These are phyloP conservation scores for Diaprepes abbreviatus DNA, from an alignment of 2,888 invertebrate genomes.

Conservation along the genomic window DNA sequence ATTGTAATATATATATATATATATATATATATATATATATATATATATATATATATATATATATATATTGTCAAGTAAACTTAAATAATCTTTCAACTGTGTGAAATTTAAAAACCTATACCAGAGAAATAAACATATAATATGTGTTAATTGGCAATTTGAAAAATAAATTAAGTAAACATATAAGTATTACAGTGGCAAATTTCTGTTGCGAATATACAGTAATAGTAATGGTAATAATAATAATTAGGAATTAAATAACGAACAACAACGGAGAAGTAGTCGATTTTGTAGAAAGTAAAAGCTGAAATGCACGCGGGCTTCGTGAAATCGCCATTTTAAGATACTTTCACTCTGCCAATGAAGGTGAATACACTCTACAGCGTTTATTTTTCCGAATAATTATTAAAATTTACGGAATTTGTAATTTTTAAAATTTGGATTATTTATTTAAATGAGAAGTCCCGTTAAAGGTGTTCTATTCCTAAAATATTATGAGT, in stretches of 20 bases:
- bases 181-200: constrained; percentile 4
- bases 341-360: constrained; percentile 44
- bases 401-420: constrained; percentile 30
- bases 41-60: too few relatives aligned
- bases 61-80: too few relatives aligned
- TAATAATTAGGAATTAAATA: constrained; percentile 39
- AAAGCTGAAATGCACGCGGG: constrained; percentile 38
- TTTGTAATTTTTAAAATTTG: neutral
- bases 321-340: constrained; percentile 49
- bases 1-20: too few relatives aligned
- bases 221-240: constrained; percentile 13
- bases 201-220: constrained; percentile 6
- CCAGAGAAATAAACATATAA: neutral
- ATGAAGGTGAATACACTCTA: constrained; percentile 44
- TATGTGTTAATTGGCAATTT: constrained; percentile 18
- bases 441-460: neutral
- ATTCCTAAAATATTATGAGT: too few relatives aligned
- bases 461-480: too few relatives aligned
- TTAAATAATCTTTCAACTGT: too few relatives aligned
- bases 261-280: constrained; percentile 25
- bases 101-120: too few relatives aligned
- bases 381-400: constrained; percentile 35
- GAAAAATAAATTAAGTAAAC: constrained; percentile 4
- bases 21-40: too few relatives aligned
- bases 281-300: constrained; percentile 44